Conservation (phyloP, 2,888 invertebrate species). For the Pseudococcus jackbeardsleyi region DNA sequence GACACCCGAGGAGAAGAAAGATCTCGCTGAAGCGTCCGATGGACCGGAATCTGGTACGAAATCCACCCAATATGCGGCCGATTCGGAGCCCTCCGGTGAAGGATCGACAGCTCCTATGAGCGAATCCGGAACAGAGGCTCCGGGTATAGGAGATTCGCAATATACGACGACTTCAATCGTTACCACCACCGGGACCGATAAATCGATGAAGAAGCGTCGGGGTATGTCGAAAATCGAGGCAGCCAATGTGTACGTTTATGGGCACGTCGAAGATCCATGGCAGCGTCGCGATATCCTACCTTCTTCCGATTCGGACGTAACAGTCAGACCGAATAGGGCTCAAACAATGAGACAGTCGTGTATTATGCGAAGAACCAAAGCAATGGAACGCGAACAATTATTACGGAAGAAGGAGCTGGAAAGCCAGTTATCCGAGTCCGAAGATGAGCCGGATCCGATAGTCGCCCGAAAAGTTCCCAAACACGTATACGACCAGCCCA, state of each 20-base stretch:
- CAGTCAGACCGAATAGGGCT: not conserved
- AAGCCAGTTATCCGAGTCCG: not conserved
- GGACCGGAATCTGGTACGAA: not conserved
- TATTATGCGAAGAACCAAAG: constrained; percentile 31
- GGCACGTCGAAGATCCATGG: constrained; percentile 23
- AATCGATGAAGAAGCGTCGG: constrained; percentile 22
- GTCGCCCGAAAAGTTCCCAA: constrained; percentile 33
- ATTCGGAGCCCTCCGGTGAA: not conserved
- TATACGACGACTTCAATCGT: constrained; percentile 33
- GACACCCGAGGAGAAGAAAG: too few species aligned
- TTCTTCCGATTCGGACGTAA: not conserved
- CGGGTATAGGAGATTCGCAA: not conserved
- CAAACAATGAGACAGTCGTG: constrained; percentile 32
- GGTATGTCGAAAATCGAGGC: constrained; percentile 38
- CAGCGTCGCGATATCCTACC: not conserved
- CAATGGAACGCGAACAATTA: not conserved
- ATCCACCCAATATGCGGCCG: not conserved
- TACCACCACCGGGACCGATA: not conserved
- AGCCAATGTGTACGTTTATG: constrained; percentile 47
- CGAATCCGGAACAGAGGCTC: constrained; percentile 29
- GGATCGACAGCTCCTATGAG: not conserved
- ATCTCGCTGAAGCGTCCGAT: too few species aligned
- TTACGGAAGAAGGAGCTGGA: too few species aligned
- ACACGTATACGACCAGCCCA: constrained; percentile 34
- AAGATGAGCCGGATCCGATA: not conserved